These are phyloP conservation scores for Helobdella robusta DNA, from an alignment of 2,888 invertebrate genomes.

Conservation along the genomic window DNA sequence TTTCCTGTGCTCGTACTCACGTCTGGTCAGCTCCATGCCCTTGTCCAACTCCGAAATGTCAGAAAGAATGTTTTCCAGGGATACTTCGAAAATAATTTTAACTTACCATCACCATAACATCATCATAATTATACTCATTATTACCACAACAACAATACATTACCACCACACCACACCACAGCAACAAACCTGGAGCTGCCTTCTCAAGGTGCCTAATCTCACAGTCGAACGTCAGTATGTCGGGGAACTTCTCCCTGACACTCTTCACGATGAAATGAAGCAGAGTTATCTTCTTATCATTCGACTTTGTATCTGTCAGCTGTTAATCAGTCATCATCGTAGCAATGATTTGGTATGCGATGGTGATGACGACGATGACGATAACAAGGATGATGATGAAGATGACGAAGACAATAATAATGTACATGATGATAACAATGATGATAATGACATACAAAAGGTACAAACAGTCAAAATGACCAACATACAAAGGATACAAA, in stretches of 20 bases:
- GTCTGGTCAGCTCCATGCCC: slow-evolving; percentile 83
- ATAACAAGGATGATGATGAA: no score
- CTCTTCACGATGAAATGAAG: slow-evolving; percentile 90
- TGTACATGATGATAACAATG: neutral
- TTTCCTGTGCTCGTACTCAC: slow-evolving; percentile 65
- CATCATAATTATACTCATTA: no score
- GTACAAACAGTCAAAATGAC: no score
- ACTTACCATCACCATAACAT: no score
- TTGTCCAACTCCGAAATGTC: slow-evolving; percentile 89
- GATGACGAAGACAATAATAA: no score
- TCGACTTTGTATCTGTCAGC: slow-evolving; percentile 83
- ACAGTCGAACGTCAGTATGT: slow-evolving; percentile 77
- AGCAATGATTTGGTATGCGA: no score
- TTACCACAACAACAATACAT: no score
- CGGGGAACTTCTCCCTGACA: slow-evolving; percentile 77
- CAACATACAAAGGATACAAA: no score
- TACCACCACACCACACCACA: no score
- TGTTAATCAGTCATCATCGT: slow-evolving; percentile 38
- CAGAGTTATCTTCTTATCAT: slow-evolving; percentile 82
- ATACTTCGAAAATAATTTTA: slow-evolving; percentile 58
- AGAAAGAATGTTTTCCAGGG: slow-evolving; percentile 83
- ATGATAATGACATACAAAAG: neutral
- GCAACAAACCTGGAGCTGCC: slow-evolving; percentile 72
- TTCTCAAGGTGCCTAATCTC: slow-evolving; percentile 90
- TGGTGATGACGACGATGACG: no score